Evolutionary conservation across 2,888 invertebrate species (phyloP).

Genomic region (Trimorus sp.): DNA sequence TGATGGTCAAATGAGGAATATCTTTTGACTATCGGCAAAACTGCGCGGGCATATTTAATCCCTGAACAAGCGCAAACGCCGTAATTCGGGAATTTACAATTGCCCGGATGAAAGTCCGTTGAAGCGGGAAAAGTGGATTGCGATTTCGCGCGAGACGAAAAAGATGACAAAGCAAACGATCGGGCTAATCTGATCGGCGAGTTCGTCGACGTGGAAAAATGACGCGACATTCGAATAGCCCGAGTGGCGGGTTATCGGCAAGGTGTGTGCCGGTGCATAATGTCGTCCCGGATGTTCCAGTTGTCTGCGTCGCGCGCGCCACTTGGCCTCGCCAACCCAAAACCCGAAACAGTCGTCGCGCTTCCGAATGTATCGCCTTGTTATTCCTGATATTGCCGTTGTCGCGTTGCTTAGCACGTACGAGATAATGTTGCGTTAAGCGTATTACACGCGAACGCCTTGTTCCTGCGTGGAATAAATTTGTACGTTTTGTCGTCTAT

Average conservation of each 20-base stretch:
- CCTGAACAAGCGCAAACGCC: neutral
- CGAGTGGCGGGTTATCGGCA: neutral
- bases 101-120: neutral
- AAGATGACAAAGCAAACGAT: conserved; percentile 18
- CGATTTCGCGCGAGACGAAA: conserved; percentile 1
- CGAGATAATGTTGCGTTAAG: conserved; percentile 58
- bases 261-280: conserved; percentile 15
- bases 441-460: conserved; percentile 53
- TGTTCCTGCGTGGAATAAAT: conserved; percentile 55
- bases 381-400: conserved; percentile 47
- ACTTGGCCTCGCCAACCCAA: conserved; percentile 8
- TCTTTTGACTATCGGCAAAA: too few species aligned
- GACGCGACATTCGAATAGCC: conserved; percentile 8
- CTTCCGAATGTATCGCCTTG: conserved; percentile 49
- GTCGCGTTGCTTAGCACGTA: conserved; percentile 38
- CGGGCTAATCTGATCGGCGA: neutral
- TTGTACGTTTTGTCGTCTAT: conserved; percentile 59
- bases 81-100: neutral
- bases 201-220: neutral
- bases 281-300: neutral
- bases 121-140: neutral
- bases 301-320: conserved; percentile 20
- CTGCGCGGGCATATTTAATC: neutral
- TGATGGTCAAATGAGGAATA: too few species aligned
- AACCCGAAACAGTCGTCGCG: conserved; percentile 20